phyloP scores from a whole-genome alignment of 2,113 vertebrate genomes.

The Entelurus aequoreus region DNA sequence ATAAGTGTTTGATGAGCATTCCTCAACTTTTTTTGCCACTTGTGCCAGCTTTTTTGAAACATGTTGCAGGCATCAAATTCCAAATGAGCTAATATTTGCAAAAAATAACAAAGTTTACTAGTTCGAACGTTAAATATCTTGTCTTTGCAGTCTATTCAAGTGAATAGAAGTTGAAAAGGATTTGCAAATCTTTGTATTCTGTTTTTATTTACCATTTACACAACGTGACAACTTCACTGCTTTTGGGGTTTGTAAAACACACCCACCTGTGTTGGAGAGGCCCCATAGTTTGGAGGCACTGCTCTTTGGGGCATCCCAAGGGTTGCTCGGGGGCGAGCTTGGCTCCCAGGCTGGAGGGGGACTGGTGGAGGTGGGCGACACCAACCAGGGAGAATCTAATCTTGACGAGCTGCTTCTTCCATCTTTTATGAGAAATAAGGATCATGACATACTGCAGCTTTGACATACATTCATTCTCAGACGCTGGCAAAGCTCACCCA shows the following conservation, averaged over 20 bases:
- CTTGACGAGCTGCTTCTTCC: conserved; percentile 26
- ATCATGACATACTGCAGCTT: neutral
- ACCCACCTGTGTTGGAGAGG: conserved; percentile 56
- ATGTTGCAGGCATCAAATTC: too few relatives aligned
- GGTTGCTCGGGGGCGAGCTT: conserved; percentile 67
- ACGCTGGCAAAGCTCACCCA: conserved; percentile 52
- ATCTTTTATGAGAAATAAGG: conserved; percentile 19
- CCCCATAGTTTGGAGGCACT: conserved; percentile 47
- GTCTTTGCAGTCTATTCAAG: too few relatives aligned
- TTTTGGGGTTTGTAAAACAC: neutral
- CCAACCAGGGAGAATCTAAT: conserved; percentile 60
- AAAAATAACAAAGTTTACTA: too few relatives aligned
- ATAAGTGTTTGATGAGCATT: too few relatives aligned
- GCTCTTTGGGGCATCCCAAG: conserved; percentile 78
- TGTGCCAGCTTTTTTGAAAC: too few relatives aligned
- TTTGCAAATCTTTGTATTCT: too few relatives aligned
- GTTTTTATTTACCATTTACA: too few relatives aligned
- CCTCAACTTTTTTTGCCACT: too few relatives aligned
- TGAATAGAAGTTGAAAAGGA: too few relatives aligned
- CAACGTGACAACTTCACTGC: too few relatives aligned
- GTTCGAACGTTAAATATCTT: too few relatives aligned
- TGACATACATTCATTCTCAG: neutral
- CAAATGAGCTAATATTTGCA: too few relatives aligned
- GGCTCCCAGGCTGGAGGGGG: conserved; percentile 67
- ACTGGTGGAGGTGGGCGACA: conserved; percentile 47